A percentile compares a stretch with the other conserved stretches of the same genome.
These are phyloP conservation scores for Choristoneura rosaceana DNA, from an alignment of 2,888 invertebrate genomes.

Conservation along the genomic window DNA sequence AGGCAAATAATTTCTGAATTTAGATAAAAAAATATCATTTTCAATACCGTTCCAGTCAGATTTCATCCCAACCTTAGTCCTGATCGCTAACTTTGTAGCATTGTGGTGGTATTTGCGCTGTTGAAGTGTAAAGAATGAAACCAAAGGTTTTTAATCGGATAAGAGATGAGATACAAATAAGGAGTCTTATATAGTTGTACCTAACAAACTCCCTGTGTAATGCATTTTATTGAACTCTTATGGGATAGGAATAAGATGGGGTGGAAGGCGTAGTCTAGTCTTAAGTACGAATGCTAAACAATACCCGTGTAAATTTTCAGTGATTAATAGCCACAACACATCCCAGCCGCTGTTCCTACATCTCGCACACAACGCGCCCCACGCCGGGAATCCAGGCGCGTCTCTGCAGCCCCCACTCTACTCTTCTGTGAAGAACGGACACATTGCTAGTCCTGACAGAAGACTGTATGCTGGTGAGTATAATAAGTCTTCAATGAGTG, in stretches of 20 bases:
- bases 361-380: constrained; percentile 92
- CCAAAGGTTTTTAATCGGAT: too few species aligned
- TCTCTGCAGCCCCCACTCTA: constrained; percentile 90
- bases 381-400: constrained; percentile 90
- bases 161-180: too few species aligned
- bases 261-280: background rate
- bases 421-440: constrained; percentile 87
- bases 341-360: constrained; percentile 91
- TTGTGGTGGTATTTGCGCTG: too few species aligned
- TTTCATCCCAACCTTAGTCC: too few species aligned
- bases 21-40: background rate
- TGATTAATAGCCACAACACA: constrained; percentile 86
- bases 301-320: constrained; percentile 53
- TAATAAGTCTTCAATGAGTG: too few species aligned
- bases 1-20: background rate
- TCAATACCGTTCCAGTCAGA: too few species aligned
- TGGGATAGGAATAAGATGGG: too few species aligned
- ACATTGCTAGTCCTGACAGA: constrained; percentile 89
- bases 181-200: too few species aligned
- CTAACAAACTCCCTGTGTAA: too few species aligned
- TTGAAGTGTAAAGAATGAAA: too few species aligned
- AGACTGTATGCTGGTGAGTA: constrained; percentile 89
- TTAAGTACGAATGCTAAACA: background rate
- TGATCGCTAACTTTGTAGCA: too few species aligned
- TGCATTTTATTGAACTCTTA: too few species aligned